phyloP scores from a whole-genome alignment of 2,888 invertebrate species.

The Synanthedon formicaeformis region DNA sequence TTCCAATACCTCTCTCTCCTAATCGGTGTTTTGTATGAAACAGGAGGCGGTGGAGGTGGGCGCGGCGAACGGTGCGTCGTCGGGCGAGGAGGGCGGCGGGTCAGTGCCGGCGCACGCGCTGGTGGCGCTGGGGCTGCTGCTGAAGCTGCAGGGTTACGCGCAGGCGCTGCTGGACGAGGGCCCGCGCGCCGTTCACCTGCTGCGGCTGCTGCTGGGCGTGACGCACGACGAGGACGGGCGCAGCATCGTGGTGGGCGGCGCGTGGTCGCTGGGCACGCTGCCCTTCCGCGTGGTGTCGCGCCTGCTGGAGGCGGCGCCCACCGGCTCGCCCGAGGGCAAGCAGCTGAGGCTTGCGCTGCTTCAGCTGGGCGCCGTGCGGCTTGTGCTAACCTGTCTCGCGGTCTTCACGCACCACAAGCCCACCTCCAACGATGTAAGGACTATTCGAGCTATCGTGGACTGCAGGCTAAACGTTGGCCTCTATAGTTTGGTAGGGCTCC shows the following conservation, averaged over 20 bases:
- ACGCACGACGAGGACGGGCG: slow-evolving; percentile 93
- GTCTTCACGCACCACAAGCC: slow-evolving; percentile 88
- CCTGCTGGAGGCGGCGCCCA: slow-evolving; percentile 81
- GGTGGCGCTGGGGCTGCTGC: slow-evolving; percentile 89
- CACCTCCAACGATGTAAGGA: slow-evolving; percentile 41
- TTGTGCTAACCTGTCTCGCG: slow-evolving; percentile 88
- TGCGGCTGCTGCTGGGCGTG: slow-evolving; percentile 89
- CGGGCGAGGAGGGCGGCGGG: slow-evolving; percentile 47
- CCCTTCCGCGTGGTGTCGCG: slow-evolving; percentile 85
- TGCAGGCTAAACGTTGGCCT: no score
- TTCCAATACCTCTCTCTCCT: no score
- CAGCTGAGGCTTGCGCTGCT: slow-evolving; percentile 82
- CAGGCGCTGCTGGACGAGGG: slow-evolving; percentile 88
- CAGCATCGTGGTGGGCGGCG: slow-evolving; percentile 41
- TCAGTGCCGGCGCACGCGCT: slow-evolving; percentile 89
- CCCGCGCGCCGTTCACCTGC: slow-evolving; percentile 85
- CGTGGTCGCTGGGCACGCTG: slow-evolving; percentile 65
- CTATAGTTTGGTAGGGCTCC: no score
- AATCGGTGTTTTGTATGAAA: not conserved
- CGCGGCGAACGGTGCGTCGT: slow-evolving; percentile 20
- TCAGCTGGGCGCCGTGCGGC: slow-evolving; percentile 85
- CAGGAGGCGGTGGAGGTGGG: slow-evolving; percentile 54
- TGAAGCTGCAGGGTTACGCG: slow-evolving; percentile 91
- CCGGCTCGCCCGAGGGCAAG: slow-evolving; percentile 81
- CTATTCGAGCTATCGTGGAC: no score